phyloP scores from a whole-genome alignment of 2,113 vertebrate species.

The Hypomesus transpacificus region DNA sequence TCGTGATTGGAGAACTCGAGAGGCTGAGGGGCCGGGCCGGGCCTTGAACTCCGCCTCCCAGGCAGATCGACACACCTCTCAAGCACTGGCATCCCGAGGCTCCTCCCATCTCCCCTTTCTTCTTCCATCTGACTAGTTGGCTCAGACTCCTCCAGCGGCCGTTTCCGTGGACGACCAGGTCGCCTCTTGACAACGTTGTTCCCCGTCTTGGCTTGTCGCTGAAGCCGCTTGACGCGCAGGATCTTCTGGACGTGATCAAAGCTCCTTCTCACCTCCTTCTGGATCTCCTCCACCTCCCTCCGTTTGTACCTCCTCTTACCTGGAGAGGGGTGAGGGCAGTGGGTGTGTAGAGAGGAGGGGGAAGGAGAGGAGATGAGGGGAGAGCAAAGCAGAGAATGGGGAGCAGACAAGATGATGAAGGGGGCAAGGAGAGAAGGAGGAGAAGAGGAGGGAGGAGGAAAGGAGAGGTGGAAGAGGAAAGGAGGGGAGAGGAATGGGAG shows the following conservation, averaged over 20 bases:
- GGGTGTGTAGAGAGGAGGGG: slow-evolving; percentile 59
- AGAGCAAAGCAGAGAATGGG: slow-evolving; percentile 24
- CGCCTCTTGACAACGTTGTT: slow-evolving; percentile 96
- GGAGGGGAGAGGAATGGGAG: not conserved
- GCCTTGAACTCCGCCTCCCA: slow-evolving; percentile 79
- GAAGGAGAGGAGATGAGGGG: slow-evolving; percentile 34
- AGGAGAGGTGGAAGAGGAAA: not conserved
- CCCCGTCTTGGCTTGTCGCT: slow-evolving; percentile 98
- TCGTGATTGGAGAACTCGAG: slow-evolving; percentile 83
- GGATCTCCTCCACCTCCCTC: slow-evolving; percentile 90
- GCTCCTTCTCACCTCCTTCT: slow-evolving; percentile 91
- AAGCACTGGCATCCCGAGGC: slow-evolving; percentile 89
- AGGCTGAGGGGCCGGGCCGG: slow-evolving; percentile 70
- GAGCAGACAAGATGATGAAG: slow-evolving; percentile 16
- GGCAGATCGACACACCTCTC: slow-evolving; percentile 92
- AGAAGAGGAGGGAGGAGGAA: not conserved
- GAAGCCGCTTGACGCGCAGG: slow-evolving; percentile 95
- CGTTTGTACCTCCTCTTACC: slow-evolving; percentile 86
- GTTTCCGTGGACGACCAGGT: slow-evolving; percentile 89
- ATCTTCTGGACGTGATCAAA: slow-evolving; percentile 99
- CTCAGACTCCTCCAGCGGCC: slow-evolving; percentile 76
- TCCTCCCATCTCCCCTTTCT: slow-evolving; percentile 30
- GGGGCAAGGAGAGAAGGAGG: not conserved
- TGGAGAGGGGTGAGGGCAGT: slow-evolving; percentile 60
- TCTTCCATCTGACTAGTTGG: slow-evolving; percentile 45